Conservation (phyloP, 2,113 vertebrate species). For the Dromas ardeola region DNA sequence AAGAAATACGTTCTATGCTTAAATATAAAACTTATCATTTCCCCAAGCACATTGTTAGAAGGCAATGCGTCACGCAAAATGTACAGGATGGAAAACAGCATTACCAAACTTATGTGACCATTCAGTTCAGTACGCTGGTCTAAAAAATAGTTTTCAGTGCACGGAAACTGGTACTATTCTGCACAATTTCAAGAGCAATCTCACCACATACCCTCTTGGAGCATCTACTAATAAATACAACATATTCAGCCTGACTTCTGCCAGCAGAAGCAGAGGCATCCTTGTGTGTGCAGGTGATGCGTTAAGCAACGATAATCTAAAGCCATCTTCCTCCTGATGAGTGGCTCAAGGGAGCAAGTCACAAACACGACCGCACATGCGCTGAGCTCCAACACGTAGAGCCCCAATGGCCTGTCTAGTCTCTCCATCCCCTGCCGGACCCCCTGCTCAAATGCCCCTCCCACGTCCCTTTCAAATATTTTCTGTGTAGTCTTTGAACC, state of each 20-base stretch:
- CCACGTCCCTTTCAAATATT: background rate
- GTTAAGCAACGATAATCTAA: background rate
- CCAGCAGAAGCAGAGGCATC: background rate
- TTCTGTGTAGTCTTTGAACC: background rate
- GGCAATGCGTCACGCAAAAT: background rate
- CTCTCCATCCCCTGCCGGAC: no score
- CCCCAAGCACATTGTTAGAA: background rate
- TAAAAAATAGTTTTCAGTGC: background rate
- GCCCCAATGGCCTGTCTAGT: no score
- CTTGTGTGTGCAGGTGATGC: background rate
- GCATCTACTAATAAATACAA: background rate
- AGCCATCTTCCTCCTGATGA: background rate
- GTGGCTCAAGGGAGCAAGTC: background rate
- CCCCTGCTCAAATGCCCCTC: background rate
- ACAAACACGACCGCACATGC: background rate
- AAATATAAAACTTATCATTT: background rate
- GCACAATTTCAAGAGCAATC: background rate
- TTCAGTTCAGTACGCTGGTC: background rate
- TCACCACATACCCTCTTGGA: background rate
- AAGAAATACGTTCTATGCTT: background rate
- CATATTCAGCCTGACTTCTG: background rate
- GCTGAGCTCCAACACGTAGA: fast-evolving
- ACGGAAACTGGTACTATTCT: background rate
- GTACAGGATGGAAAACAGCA: background rate
- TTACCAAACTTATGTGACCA: background rate